These are phyloP conservation scores for Apis florea DNA, from an alignment of 1,140 invertebrate species.

Conservation along the genomic window DNA sequence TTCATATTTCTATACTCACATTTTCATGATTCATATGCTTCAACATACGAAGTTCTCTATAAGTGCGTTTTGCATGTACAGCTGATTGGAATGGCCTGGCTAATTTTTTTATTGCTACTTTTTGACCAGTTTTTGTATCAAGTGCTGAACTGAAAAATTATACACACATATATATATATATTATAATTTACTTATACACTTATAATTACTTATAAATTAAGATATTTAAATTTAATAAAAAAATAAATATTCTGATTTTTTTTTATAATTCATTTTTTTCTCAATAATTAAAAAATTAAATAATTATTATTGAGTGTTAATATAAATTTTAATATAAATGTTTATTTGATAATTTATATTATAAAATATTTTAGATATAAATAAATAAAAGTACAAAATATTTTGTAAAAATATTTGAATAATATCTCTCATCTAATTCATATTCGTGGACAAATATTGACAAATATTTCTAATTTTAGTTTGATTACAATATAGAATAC, in stretches of 20 bases:
- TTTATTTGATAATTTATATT: slow-evolving; percentile 1
- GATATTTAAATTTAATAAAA: no score
- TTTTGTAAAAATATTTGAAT: background rate
- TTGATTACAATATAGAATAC: background rate
- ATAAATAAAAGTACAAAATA: background rate
- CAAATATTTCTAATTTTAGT: slow-evolving; percentile 40
- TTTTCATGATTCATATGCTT: slow-evolving; percentile 99
- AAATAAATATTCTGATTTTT: background rate
- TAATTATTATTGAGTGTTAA: background rate
- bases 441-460: slow-evolving; percentile 19
- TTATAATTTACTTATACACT: no score
- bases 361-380: background rate
- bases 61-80: slow-evolving; percentile 99
- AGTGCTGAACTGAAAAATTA: slow-evolving; percentile 87
- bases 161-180: slow-evolving; percentile 47
- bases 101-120: slow-evolving; percentile 99
- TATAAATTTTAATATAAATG: background rate
- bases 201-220: no score
- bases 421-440: background rate
- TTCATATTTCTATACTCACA: slow-evolving; percentile 83
- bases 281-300: background rate
- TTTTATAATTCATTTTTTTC: background rate
- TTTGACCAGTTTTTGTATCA: slow-evolving; percentile 87
- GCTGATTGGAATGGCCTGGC: slow-evolving; percentile 98
- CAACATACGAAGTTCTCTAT: slow-evolving; percentile 96